phyloP scores from a whole-genome alignment of 2,113 vertebrate genomes.

The Ceyx margarethae region DNA sequence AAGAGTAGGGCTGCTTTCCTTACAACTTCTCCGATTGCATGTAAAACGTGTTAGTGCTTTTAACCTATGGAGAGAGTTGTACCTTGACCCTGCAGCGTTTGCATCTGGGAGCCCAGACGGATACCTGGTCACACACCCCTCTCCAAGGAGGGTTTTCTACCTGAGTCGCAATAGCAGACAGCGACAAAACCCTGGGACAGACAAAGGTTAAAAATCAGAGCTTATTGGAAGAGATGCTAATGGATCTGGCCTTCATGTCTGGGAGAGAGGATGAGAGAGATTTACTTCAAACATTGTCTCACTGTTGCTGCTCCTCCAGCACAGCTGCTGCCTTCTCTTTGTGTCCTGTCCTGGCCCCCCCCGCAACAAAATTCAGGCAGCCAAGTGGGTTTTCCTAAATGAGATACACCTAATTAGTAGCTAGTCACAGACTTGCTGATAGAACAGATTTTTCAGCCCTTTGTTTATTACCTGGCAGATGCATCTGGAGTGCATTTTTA shows the following conservation, averaged over 20 bases:
- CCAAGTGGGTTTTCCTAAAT: constrained; percentile 14
- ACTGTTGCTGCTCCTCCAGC: neutral
- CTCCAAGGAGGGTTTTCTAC: neutral
- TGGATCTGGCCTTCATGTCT: neutral
- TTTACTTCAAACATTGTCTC: neutral
- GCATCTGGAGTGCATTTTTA: neutral
- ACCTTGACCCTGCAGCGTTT: rapidly evolving
- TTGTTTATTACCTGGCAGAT: constrained; percentile 50
- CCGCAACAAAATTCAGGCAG: neutral
- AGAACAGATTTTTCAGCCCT: constrained; percentile 31
- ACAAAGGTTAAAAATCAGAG: neutral
- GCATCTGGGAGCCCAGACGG: neutral
- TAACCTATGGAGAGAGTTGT: neutral
- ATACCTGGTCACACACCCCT: rapidly evolving
- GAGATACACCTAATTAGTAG: constrained; percentile 55
- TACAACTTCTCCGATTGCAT: rapidly evolving
- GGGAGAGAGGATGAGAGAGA: neutral
- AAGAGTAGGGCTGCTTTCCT: neutral
- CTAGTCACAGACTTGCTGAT: constrained; percentile 50
- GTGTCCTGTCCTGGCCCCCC: neutral
- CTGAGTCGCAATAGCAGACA: neutral
- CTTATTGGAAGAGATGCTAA: neutral
- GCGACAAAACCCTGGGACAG: neutral
- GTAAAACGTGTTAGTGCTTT: neutral
- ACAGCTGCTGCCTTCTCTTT: neutral